Percentiles rank a stretch among this genome's conserved stretches.
These are phyloP conservation scores for Parotia lawesii DNA, from an alignment of 2,113 vertebrate genomes.

Conservation along the genomic window DNA sequence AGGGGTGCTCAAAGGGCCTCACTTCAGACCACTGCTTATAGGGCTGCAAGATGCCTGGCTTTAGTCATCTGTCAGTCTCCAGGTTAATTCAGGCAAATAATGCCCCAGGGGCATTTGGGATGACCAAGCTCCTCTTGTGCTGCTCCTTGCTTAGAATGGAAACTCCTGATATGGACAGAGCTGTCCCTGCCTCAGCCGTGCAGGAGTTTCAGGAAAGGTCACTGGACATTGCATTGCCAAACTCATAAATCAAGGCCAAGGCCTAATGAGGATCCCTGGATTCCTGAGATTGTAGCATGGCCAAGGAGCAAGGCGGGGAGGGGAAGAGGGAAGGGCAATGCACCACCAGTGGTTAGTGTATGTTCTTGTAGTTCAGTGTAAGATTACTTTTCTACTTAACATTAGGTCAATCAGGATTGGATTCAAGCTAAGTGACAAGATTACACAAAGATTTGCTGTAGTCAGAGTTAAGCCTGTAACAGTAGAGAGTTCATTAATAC, in stretches of 20 bases:
- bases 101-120: background rate
- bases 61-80: too few species aligned
- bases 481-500: background rate
- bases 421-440: background rate
- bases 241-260: background rate
- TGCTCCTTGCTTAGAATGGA: background rate
- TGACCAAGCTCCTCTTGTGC: background rate
- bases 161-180: fast-evolving
- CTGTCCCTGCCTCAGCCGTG: background rate
- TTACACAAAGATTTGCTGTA: background rate
- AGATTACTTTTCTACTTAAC: background rate
- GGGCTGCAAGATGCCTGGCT: background rate
- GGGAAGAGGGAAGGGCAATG: too few species aligned
- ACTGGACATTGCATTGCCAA: background rate
- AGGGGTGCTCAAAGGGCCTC: too few species aligned
- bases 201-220: background rate
- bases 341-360: background rate
- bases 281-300: background rate
- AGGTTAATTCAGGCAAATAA: background rate
- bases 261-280: background rate
- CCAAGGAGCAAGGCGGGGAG: background rate
- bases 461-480: background rate
- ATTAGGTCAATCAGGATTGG: background rate
- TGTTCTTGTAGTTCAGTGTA: background rate
- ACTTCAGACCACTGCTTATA: background rate